Evolutionary conservation across 2,888 invertebrate species (phyloP), one percentile per base, ranked within the genome.

Genomic region (Meteorus cinctellus): DNA sequence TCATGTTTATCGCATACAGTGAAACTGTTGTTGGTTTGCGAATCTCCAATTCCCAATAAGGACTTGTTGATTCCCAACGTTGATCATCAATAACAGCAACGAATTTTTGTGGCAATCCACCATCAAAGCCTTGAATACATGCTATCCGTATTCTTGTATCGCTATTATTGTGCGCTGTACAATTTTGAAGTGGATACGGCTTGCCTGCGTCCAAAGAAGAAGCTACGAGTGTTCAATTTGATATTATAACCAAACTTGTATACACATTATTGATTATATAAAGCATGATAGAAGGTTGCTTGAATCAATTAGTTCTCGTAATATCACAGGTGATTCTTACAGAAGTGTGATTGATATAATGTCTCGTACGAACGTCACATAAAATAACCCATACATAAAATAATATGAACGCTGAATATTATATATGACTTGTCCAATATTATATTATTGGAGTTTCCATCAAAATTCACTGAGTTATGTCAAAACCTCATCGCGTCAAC

Each of bases 71-170:
- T 78, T 88, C 89, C 79, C 85, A 81, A 31, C 86, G 85, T 66
- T 82, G 85, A 69, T 89, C 83, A 80, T 85, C 86, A 72, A 86
- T 85, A 59, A 86, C 83, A n/a, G 89, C 89, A 79, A 96, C 92
- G 90, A 97, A 97, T 84, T 94, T 94, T 90, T 97, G 97, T 1
- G 96, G 96, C 71, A 96, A 91, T 4, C 96, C 96, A 55, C 96
- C 96, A 86, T 96, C 96, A 90, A 96, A 96, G 84, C 96, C 95
- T 90, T 96, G 96, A 74, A 94, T 93, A 90, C 97, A 97, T 82
- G 96, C 96, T 81, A 97, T 95, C 90, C 95, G 94, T 79, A 97
- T 89, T 4, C 96, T 95, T 87, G 96, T 96, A 81, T 94, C 93
- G 80, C 96, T 97, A 88, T 96, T 96, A 90, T 97, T 97, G 79